Base-by-base conservation (phyloP, 2,888 invertebrate genomes). In the Cyaniris semiargus region DNA sequence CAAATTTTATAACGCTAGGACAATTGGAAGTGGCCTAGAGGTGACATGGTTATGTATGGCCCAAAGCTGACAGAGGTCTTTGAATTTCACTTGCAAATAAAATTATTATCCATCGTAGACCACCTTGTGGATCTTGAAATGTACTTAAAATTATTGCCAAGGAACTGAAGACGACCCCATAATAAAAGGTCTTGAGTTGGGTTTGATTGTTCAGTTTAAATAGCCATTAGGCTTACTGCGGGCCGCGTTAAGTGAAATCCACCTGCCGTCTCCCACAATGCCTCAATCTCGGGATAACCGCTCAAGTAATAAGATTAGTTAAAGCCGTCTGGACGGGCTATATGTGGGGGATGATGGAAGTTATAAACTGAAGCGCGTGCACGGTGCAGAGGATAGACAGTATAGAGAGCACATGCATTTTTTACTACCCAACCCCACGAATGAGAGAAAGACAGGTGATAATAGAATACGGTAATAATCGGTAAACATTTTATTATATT, bases 271-370 rank as follows among this genome's bases (percentile, higher is more conserved):
- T 31, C n/a, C 56, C 76, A 76, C 76, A 71, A 76, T 76, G 56
- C 76, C 76, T 76, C 76, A 76, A 76, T 76, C 76, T 56, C 58
- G 58, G 56, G 76, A 72, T 76, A 56, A 70, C 76, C 56, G 58
- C 31, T 76, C 71, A 56, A 38, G 76, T 79, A 80, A 80, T 79
- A 79, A 79, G 80, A 80, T 80, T 80, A 80, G 78, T 78, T 78
- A 78, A 77, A 79, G 77, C 79, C 71, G 79, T 78, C 76, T 78
- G 75, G 58, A 75, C 78, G 60, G 71, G 76, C 79, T 78, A 70
- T 21, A 76, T 71, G 75, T 44, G 44, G 56, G 1, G 72, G 18
- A n/a, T 60, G 76, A 23, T 18, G 56, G 74, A 78, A 81, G 79
- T 76, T 44, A 76, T 10, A 74, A 56, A 15, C 76, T 66, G 27